Base-by-base conservation (phyloP, 2,113 vertebrate species). In the Misgurnus mizolepis region DNA sequence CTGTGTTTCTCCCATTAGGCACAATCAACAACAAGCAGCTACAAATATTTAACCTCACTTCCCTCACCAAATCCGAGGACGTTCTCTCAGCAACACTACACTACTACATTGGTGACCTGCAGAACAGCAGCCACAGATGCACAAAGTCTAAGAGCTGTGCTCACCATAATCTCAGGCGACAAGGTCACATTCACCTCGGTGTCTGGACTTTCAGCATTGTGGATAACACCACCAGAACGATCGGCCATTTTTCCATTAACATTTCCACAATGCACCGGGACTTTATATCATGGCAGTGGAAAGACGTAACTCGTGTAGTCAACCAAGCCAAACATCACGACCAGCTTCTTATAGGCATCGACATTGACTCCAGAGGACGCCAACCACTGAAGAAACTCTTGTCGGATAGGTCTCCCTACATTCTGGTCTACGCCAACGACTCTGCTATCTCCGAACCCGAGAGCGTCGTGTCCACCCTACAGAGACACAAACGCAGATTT, bases 401-500 rank as follows among this genome's bases (percentile, higher is more conserved):
- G 40, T 90, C 91, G 4, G 90, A 74, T 71, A 92, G 88, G 0
- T 91, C 95, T 0, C 96, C 97, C 11, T 99, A 99, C 84, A 93
- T 99, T 82, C 91, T 99, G 83, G 93, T 99, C 18, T 98, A 97
- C 4, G 97, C 98, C 85, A 97, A 99, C 0, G 97, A 99, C 75
- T 96, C 93, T 0, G 95, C 95, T 53, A 97, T 99, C 55, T 96
- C 96, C 0, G 96, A 97, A 67, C 94, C 95, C 0, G 95, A 98
- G 79, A 97, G 89, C 0, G 95, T 97, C 9, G 94, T 97, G 1
- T 94, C 94, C 0, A 94, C 93, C 22, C 89, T 98, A 50, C 95
- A 89, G 85, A 92, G 94, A 39, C 94, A 86, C 77, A 84, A 47
- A 40, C 89, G 39, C 45, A 85, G 91, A 49, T 71, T 89, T 15